Evolutionary conservation across 2,888 invertebrate species (phyloP), one percentile per base, ranked within the genome.

Genomic region (Abrostola tripartita): DNA sequence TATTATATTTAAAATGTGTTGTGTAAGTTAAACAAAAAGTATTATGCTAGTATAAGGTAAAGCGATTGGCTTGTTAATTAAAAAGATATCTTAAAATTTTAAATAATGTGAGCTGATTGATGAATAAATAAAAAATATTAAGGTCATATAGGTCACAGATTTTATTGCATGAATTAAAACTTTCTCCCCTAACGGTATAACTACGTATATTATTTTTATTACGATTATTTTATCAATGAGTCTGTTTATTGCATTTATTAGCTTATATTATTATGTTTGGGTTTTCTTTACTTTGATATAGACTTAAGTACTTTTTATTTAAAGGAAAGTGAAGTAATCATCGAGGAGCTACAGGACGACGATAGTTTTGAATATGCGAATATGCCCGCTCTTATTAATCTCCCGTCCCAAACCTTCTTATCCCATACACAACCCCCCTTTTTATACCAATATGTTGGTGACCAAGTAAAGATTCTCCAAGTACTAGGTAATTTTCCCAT

Each of bases 311-410:
- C 87, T 91, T 93, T 93, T 91, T 93, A 93, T 93, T 95, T 95
- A 91, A 95, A 95, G 95, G 95, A 89, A 84, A 89, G 88, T 85
- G 92, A 93, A 90, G 92, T 94, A 74, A 90, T 92, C 92, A 92
- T 92, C 92, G 95, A 94, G 88, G 95, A 95, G 89, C 88, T 92
- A 79, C 91, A 87, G 76, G 94, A 93, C 87, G 91, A 92, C 88
- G 92, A 94, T 88, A 84, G 76, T 85, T 86, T 90, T 87, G 90
- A 91, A 85, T 92, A 89, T 91, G 81, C 90, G 78, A 92, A 90
- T 89, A 94, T 94, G 90, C 93, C 94, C 81, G 88, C 91, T 76
- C 90, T 94, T 79, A 84, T 93, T 74, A 89, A 91, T 82, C 71
- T 89, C 72, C 86, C 90, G 44, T 86, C 91, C 65, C 88, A 88